phyloP scores from a whole-genome alignment of 2,888 invertebrate species.

The Campoplex nolae region DNA sequence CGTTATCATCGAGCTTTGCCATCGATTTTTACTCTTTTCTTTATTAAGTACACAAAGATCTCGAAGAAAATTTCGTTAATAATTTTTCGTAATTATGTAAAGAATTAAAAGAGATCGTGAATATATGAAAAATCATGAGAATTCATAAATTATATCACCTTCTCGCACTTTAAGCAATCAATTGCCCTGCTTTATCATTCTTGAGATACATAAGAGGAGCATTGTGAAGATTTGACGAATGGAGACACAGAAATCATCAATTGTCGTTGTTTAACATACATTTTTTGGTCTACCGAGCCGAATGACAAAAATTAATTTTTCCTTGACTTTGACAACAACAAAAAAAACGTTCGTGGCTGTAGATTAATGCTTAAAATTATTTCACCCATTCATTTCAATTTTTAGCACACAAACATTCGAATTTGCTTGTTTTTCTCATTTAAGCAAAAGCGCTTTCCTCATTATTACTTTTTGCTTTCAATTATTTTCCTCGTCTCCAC shows the following conservation, averaged over 20 bases:
- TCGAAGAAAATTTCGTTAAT: background rate
- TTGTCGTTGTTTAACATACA: slow-evolving; percentile 23
- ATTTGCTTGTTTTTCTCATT: background rate
- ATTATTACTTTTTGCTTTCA: background rate
- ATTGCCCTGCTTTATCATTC: slow-evolving; percentile 20
- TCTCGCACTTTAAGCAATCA: slow-evolving; percentile 15
- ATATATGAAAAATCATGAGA: slow-evolving; percentile 18
- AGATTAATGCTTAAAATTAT: slow-evolving; percentile 48
- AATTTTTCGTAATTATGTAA: slow-evolving; percentile 5
- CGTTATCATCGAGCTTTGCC: background rate
- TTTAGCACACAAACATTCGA: slow-evolving; percentile 3
- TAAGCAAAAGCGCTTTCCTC: background rate
- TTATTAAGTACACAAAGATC: slow-evolving; percentile 26
- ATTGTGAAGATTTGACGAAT: slow-evolving; percentile 53
- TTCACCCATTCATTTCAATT: slow-evolving; percentile 34
- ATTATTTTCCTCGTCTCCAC: slow-evolving; percentile 36
- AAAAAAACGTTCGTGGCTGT: slow-evolving; percentile 10
- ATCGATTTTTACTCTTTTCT: background rate
- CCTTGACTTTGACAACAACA: slow-evolving; percentile 11
- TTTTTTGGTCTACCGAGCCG: slow-evolving; percentile 15
- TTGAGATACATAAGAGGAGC: slow-evolving; percentile 23
- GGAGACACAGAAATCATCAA: slow-evolving; percentile 65
- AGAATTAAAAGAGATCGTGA: background rate
- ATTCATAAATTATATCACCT: slow-evolving; percentile 3
- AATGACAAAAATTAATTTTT: slow-evolving; percentile 36